phyloP scores from a whole-genome alignment of 2,797 vertebrate genomes.

The Scyliorhinus canicula region DNA sequence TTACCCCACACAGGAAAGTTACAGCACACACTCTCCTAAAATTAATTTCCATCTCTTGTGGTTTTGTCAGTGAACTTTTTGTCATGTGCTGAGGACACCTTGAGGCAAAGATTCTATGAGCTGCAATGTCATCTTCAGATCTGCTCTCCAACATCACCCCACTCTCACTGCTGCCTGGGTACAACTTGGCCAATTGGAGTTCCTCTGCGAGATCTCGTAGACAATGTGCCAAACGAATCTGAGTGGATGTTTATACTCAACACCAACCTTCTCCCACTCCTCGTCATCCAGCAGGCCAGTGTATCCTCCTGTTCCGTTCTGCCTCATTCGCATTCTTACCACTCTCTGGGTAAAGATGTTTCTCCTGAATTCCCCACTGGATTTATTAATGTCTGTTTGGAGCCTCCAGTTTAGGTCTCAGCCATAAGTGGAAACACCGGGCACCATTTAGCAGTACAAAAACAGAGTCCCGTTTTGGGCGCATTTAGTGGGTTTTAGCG shows the following conservation, averaged over 20 bases:
- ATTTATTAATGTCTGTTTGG: background rate
- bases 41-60: background rate
- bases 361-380: background rate
- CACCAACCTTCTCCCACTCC: background rate
- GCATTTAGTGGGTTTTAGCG: no score
- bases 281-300: background rate
- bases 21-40: background rate
- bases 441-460: no score
- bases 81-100: background rate
- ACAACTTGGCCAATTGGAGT: background rate
- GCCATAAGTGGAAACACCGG: no score
- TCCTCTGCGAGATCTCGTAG: background rate
- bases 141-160: no score
- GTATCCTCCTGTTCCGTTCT: background rate
- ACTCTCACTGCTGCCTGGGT: background rate
- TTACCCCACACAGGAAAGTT: constrained; percentile 14
- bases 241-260: background rate
- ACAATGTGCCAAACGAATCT: background rate
- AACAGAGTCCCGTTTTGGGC: no score
- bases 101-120: background rate
- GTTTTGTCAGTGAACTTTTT: background rate
- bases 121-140: background rate
- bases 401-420: background rate
- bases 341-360: background rate
- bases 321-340: background rate